phyloP scores from a whole-genome alignment of 2,888 invertebrate species.

The Cosmia trapezina region DNA sequence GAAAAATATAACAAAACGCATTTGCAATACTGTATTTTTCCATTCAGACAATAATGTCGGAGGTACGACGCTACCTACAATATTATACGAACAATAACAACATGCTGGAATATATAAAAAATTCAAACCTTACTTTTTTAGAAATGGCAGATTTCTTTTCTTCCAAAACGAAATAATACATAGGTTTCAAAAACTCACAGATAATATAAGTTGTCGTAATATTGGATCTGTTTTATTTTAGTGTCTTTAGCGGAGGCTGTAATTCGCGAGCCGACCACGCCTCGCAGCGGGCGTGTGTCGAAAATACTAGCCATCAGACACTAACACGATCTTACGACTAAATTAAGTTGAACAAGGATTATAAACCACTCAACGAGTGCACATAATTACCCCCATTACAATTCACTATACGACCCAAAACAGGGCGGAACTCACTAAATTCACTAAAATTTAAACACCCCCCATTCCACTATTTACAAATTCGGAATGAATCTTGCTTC shows the following conservation, averaged over 20 bases:
- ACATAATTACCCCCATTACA: slow-evolving; percentile 76
- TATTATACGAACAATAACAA: slow-evolving; percentile 83
- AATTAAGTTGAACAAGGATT: slow-evolving; percentile 78
- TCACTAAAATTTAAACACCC: slow-evolving; percentile 78
- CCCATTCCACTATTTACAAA: slow-evolving; percentile 75
- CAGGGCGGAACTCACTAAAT: slow-evolving; percentile 76
- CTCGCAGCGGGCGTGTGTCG: slow-evolving; percentile 45
- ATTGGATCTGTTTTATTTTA: slow-evolving; percentile 69
- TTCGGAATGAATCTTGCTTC: slow-evolving; percentile 69
- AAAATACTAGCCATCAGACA: slow-evolving; percentile 48
- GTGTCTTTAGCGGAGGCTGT: slow-evolving; percentile 66
- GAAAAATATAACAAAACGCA: slow-evolving; percentile 83
- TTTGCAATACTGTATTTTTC: slow-evolving; percentile 79
- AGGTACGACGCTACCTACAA: slow-evolving; percentile 75
- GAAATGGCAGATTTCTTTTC: slow-evolving; percentile 76
- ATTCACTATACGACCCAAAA: slow-evolving; percentile 78
- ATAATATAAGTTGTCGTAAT: slow-evolving; percentile 70
- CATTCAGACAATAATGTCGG: slow-evolving; percentile 75
- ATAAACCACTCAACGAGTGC: slow-evolving; percentile 73
- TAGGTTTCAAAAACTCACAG: slow-evolving; percentile 73
- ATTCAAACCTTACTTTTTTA: slow-evolving; percentile 76
- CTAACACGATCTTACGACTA: slow-evolving; percentile 82
- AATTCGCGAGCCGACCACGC: slow-evolving; percentile 30
- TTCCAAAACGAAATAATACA: slow-evolving; percentile 72
- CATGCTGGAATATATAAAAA: slow-evolving; percentile 81